Evolutionary conservation across 2,797 vertebrate species (phyloP).

Genomic region (Gambusia yucatana): DNA sequence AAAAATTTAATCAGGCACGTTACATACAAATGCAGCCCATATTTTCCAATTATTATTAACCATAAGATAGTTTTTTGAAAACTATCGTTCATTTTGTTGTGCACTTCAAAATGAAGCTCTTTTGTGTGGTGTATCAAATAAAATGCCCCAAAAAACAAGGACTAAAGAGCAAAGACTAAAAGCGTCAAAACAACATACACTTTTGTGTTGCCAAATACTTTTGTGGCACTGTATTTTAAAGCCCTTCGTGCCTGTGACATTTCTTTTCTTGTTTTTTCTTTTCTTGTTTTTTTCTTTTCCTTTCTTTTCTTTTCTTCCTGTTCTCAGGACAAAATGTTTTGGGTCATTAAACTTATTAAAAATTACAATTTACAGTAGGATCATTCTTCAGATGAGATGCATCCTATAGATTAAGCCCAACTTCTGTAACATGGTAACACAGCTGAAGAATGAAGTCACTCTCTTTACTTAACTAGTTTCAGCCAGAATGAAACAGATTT

Average conservation of each 20-base stretch:
- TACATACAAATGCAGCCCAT: too few relatives aligned
- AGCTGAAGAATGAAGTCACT: slow-evolving; percentile 41
- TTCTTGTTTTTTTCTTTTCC: slow-evolving; percentile 5
- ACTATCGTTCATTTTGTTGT: not conserved
- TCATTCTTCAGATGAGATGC: slow-evolving; percentile 38
- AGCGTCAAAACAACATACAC: not conserved
- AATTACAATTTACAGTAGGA: slow-evolving; percentile 43
- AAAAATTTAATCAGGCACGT: too few relatives aligned
- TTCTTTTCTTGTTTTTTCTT: slow-evolving; percentile 17
- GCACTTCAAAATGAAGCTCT: not conserved
- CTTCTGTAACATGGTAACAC: slow-evolving; percentile 35
- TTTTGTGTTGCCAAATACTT: not conserved
- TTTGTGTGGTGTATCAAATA: not conserved
- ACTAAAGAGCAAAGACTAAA: not conserved
- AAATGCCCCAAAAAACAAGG: not conserved
- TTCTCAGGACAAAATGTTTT: slow-evolving; percentile 15
- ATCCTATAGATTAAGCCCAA: slow-evolving; percentile 40
- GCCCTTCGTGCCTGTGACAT: slow-evolving; percentile 19
- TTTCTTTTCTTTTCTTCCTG: slow-evolving; percentile 25
- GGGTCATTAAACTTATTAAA: slow-evolving; percentile 37
- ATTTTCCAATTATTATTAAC: too few relatives aligned
- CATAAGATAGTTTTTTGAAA: not conserved
- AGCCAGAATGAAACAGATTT: slow-evolving; percentile 53
- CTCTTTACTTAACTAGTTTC: slow-evolving; percentile 45
- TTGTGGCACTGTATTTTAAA: not conserved